A percentile compares a stretch with the other conserved stretches of the same genome.
Evolutionary conservation across 2,113 vertebrate species (phyloP).

Genomic region (Otis tarda): DNA sequence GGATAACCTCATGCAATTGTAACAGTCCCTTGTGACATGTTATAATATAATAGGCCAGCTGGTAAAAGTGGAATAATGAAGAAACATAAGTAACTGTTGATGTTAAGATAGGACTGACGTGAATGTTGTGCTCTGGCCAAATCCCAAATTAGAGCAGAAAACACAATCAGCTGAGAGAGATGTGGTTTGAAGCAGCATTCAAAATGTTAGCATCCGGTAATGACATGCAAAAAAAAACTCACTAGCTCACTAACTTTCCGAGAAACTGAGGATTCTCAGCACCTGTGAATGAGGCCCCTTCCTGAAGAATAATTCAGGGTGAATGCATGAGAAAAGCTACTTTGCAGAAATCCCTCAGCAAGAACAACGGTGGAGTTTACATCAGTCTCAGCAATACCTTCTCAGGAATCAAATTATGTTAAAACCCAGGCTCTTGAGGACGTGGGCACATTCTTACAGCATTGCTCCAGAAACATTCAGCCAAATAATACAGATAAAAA

Average conservation of each 20-base stretch:
- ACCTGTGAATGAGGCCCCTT: neutral
- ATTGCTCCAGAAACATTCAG: neutral
- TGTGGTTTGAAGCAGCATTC: neutral
- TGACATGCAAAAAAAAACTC: neutral
- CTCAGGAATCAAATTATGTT: neutral
- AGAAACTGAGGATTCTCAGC: neutral
- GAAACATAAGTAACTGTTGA: constrained; percentile 15
- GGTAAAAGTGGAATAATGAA: constrained; percentile 34
- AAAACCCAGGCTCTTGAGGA: neutral
- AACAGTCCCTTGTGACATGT: neutral
- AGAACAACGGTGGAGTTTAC: neutral
- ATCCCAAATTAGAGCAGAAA: constrained; percentile 1
- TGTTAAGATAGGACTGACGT: neutral
- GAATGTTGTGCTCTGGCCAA: neutral
- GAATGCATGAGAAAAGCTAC: neutral
- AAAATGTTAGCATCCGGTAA: neutral
- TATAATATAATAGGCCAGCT: constrained; percentile 24
- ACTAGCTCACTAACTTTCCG: neutral
- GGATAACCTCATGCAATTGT: constrained; percentile 28
- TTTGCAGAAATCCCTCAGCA: neutral
- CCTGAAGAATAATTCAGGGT: neutral
- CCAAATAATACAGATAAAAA: neutral
- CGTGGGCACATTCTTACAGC: neutral
- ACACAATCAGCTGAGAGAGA: neutral
- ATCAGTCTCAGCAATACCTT: neutral